Conservation (phyloP, 2,888 invertebrate genomes). For the Meghimatium bilineatum region DNA sequence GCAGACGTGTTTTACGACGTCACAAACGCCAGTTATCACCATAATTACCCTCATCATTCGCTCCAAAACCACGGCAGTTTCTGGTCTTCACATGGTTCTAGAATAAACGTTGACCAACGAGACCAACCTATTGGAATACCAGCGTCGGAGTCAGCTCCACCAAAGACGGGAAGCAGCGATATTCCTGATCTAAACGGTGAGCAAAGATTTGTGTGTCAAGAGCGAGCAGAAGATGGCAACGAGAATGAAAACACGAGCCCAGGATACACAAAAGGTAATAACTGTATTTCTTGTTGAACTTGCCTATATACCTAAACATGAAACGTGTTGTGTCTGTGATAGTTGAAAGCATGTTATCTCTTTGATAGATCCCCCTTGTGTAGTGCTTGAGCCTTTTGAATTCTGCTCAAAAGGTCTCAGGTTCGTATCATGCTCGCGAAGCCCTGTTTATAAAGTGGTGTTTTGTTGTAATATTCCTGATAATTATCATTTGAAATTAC, state of each 20-base stretch:
- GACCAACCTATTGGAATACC: not conserved
- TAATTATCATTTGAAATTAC: too few species aligned
- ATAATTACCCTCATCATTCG: not conserved
- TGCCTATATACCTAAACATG: too few species aligned
- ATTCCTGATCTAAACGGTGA: not conserved
- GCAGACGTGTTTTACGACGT: slow-evolving; percentile 22
- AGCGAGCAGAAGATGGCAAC: not conserved
- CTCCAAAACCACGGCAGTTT: not conserved
- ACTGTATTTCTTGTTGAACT: not conserved
- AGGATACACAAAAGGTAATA: not conserved
- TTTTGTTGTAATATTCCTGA: too few species aligned
- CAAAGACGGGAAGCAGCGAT: not conserved
- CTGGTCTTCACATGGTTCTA: slow-evolving; percentile 9
- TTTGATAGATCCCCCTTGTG: too few species aligned
- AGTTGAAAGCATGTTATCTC: too few species aligned
- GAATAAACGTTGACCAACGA: not conserved
- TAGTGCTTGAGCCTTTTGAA: too few species aligned
- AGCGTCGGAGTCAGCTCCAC: not conserved
- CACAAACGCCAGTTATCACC: slow-evolving; percentile 18
- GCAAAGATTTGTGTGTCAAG: not conserved
- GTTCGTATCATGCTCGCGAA: too few species aligned
- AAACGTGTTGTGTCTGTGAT: too few species aligned
- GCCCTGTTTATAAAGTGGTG: too few species aligned
- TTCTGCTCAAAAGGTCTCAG: too few species aligned
- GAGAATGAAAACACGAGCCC: slow-evolving; percentile 12